phyloP scores from a whole-genome alignment of 2,888 invertebrate genomes.

The Eurytoma adleriae region DNA sequence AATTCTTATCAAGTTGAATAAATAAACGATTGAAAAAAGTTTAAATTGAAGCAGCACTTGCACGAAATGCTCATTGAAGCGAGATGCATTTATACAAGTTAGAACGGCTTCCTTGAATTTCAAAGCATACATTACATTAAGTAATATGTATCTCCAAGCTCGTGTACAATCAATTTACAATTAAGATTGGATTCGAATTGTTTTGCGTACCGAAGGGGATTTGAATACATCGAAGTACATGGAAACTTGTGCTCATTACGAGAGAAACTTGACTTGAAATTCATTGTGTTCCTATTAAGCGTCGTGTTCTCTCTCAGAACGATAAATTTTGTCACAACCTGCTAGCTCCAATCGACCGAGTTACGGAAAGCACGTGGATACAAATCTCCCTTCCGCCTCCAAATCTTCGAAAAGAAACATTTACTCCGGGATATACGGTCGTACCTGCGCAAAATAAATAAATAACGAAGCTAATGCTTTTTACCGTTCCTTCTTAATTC shows the following conservation, averaged over 20 bases:
- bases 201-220: slow-evolving; percentile 42
- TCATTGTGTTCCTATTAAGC: slow-evolving; percentile 54
- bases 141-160: slow-evolving; percentile 41
- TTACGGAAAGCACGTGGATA: slow-evolving; percentile 46
- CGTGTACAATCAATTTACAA: slow-evolving; percentile 53
- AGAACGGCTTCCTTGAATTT: slow-evolving; percentile 1
- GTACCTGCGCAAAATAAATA: slow-evolving; percentile 10
- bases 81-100: background rate
- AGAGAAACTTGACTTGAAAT: slow-evolving; percentile 56
- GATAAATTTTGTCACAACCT: slow-evolving; percentile 55
- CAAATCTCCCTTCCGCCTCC: slow-evolving; percentile 41
- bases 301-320: slow-evolving; percentile 33
- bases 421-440: slow-evolving; percentile 23
- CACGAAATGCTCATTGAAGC: too few species aligned
- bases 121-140: slow-evolving; percentile 23
- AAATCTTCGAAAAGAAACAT: slow-evolving; percentile 33
- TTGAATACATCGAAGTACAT: slow-evolving; percentile 49
- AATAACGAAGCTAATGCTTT: slow-evolving; percentile 9
- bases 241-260: slow-evolving; percentile 53
- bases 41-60: too few species aligned
- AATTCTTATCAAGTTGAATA: background rate
- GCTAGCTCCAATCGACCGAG: slow-evolving; percentile 44
- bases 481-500: background rate
- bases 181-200: slow-evolving; percentile 52
- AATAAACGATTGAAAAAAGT: background rate